These are phyloP conservation scores for Solenodon paradoxus DNA, from an alignment of 2,113 vertebrate genomes.

Conservation along the genomic window DNA sequence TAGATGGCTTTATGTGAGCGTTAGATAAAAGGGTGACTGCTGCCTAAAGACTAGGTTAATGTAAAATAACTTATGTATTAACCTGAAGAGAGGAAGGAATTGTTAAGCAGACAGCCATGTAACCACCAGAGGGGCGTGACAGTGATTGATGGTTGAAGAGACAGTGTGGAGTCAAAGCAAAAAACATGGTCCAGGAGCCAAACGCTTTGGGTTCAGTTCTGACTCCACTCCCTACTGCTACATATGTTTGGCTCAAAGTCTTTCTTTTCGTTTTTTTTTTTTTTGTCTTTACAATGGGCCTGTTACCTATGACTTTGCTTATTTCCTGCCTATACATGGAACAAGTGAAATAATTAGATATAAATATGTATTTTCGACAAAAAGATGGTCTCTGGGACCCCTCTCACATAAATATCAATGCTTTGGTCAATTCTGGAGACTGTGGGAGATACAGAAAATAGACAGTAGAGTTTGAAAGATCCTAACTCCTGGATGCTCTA, in stretches of 20 bases:
- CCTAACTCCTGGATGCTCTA: not conserved
- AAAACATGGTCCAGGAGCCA: not conserved
- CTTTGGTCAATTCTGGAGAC: not conserved
- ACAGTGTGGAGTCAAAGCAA: not conserved
- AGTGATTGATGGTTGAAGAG: not conserved
- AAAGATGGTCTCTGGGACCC: not conserved
- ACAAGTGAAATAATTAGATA: not conserved
- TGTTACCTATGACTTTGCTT: not conserved
- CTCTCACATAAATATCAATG: not conserved
- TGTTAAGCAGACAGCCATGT: not conserved
- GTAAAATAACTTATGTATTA: not conserved
- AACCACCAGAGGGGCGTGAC: not conserved
- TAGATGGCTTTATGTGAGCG: not conserved
- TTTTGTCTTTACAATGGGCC: constrained; percentile 19
- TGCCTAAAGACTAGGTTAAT: not conserved
- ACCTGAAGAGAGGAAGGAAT: not conserved
- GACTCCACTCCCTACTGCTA: not conserved
- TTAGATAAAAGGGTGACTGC: not conserved
- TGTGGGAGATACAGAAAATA: not conserved
- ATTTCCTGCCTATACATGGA: not conserved
- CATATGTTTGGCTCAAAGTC: not conserved
- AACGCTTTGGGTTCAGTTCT: not conserved
- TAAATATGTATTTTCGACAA: not conserved
- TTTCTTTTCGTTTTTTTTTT: not conserved
- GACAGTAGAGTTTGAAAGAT: not conserved